Evolutionary conservation across 1,140 invertebrate species (phyloP).

Genomic region (Drosophila mojavensis): DNA sequence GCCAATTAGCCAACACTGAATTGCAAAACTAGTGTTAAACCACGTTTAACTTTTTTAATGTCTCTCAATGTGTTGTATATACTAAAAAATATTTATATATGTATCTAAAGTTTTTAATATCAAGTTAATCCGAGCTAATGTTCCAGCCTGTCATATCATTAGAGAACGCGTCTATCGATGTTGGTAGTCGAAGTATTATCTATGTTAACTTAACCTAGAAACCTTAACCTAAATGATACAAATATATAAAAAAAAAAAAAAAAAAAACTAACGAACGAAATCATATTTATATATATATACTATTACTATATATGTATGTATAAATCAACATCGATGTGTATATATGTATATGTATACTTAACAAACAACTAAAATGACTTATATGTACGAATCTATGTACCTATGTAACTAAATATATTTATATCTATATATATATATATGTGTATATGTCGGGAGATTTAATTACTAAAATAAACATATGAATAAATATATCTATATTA

Average conservation of each 20-base stretch:
- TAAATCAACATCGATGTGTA: too few relatives aligned
- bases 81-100: conserved; percentile 30
- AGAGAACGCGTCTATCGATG: conserved; percentile 45
- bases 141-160: conserved; percentile 50
- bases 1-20: conserved; percentile 16
- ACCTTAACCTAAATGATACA: too few relatives aligned
- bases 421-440: conserved; percentile 36
- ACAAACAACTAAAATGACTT: too few relatives aligned
- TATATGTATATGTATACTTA: too few relatives aligned
- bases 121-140: conserved; percentile 21
- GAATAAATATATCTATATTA: conserved; percentile 38
- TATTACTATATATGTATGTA: conserved; percentile 11
- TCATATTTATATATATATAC: conserved; percentile 10
- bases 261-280: background rate
- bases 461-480: conserved; percentile 39
- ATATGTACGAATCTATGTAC: too few relatives aligned
- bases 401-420: too few relatives aligned
- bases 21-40: conserved; percentile 5
- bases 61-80: too few relatives aligned
- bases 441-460: conserved; percentile 25
- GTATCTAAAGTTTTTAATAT: conserved; percentile 37
- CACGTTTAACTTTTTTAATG: background rate
- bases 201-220: conserved; percentile 20
- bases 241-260: too few relatives aligned
- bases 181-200: conserved; percentile 47